A percentile compares a stretch with the other conserved stretches of the same genome.
Evolutionary conservation across 2,113 vertebrate species (phyloP).

Genomic region (Carassius carassius): DNA sequence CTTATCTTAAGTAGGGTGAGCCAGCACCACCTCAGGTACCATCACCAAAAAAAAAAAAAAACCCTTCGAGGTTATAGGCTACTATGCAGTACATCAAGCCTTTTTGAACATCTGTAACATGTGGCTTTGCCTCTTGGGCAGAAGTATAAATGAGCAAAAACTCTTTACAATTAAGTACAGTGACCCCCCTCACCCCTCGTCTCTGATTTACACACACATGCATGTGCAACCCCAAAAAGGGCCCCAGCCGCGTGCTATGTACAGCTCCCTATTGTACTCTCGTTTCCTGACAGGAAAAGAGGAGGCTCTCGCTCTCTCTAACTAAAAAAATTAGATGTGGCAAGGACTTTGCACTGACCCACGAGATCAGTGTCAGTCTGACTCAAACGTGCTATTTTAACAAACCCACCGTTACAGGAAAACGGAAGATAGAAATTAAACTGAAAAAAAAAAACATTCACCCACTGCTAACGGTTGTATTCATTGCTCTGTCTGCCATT

Average conservation of each 20-base stretch:
- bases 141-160: not conserved
- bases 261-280: constrained; percentile 60
- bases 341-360: constrained; percentile 19
- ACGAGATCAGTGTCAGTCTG: constrained; percentile 6
- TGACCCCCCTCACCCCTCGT: not conserved
- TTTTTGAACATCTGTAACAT: not conserved
- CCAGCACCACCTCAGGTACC: not conserved
- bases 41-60: not conserved
- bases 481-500: constrained; percentile 21
- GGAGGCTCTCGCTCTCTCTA: constrained; percentile 43
- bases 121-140: not conserved
- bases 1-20: not conserved
- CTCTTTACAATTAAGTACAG: constrained; percentile 18
- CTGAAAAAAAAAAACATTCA: constrained; percentile 3
- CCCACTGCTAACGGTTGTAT: not conserved
- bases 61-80: not conserved
- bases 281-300: constrained; percentile 66
- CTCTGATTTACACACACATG: constrained; percentile 22
- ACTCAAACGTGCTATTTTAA: constrained; percentile 37
- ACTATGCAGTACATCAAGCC: not conserved
- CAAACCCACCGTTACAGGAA: constrained; percentile 34
- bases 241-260: constrained; percentile 40
- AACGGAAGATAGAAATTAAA: constrained; percentile 40
- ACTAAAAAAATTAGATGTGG: constrained; percentile 23
- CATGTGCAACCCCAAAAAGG: constrained; percentile 28